These are phyloP conservation scores for Isichthys henryi DNA, from an alignment of 2,113 vertebrate species.

Conservation along the genomic window DNA sequence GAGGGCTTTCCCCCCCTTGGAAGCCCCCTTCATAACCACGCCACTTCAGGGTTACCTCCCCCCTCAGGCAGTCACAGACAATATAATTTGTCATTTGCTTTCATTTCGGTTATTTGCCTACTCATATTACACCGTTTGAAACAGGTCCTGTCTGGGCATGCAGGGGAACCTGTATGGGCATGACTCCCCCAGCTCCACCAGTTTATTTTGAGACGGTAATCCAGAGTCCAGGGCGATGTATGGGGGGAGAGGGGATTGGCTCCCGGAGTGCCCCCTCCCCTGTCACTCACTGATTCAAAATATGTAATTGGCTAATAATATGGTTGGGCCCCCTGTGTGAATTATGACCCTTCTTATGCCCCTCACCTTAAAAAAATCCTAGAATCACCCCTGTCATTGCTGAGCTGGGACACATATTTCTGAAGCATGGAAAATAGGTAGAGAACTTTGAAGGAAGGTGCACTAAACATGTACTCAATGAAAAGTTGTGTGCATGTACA, in stretches of 20 bases:
- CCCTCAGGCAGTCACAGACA: not conserved
- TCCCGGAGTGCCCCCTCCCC: not conserved
- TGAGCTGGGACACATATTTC: not conserved
- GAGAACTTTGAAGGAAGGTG: not conserved
- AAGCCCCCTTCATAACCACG: not conserved
- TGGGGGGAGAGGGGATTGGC: not conserved
- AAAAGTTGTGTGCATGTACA: not conserved
- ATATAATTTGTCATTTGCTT: not conserved
- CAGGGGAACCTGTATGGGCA: not conserved
- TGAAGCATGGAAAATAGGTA: not conserved
- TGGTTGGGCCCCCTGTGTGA: not conserved
- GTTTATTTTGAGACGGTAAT: not conserved
- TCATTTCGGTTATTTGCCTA: not conserved
- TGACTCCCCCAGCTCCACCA: not conserved
- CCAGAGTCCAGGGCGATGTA: not conserved
- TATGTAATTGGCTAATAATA: not conserved
- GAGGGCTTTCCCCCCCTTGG: not conserved
- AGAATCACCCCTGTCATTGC: not conserved
- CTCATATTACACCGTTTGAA: not conserved
- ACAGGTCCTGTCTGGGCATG: not conserved
- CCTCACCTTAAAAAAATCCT: not conserved
- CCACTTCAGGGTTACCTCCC: not conserved
- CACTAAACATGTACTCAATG: not conserved
- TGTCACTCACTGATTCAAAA: not conserved
- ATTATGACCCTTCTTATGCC: not conserved